Percentiles rank a stretch among this genome's conserved stretches.
phyloP scores from a whole-genome alignment of 2,797 vertebrate genomes.

The Melanotaenia pygmaea region DNA sequence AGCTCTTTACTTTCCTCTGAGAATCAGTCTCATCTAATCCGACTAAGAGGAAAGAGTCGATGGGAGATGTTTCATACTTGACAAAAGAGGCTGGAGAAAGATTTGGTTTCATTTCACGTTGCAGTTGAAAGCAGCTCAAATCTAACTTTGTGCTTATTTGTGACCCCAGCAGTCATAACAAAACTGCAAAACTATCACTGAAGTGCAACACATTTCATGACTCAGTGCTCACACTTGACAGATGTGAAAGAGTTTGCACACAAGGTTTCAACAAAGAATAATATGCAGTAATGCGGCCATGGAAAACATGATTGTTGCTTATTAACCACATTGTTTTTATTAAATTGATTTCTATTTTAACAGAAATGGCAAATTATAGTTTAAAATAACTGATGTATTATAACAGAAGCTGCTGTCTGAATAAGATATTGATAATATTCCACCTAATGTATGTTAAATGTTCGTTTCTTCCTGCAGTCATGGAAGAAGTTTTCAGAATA shows the following conservation, averaged over 20 bases:
- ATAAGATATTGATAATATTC: too few species aligned
- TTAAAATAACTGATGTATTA: too few species aligned
- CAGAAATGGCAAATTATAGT: too few species aligned
- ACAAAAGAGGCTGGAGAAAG: neutral
- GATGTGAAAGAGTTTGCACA: neutral
- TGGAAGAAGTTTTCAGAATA: neutral
- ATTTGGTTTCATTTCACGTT: neutral
- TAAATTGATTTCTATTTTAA: too few species aligned
- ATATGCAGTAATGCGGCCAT: too few species aligned
- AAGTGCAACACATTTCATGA: constrained; percentile 35
- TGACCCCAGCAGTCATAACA: constrained; percentile 1
- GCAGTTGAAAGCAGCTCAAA: neutral
- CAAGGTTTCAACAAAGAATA: too few species aligned
- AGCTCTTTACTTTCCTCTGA: neutral
- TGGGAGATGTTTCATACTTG: neutral
- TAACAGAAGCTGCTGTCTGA: too few species aligned
- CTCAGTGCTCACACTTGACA: constrained; percentile 4
- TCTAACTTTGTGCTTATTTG: neutral
- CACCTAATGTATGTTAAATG: too few species aligned
- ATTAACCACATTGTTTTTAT: too few species aligned
- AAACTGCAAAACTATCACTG: constrained; percentile 12
- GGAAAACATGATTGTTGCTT: too few species aligned
- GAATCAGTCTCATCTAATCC: neutral
- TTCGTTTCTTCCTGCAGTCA: too few species aligned
- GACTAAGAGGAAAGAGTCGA: neutral